Base-by-base conservation (phyloP, 2,113 vertebrate species). In the Oreochromis niloticus region DNA sequence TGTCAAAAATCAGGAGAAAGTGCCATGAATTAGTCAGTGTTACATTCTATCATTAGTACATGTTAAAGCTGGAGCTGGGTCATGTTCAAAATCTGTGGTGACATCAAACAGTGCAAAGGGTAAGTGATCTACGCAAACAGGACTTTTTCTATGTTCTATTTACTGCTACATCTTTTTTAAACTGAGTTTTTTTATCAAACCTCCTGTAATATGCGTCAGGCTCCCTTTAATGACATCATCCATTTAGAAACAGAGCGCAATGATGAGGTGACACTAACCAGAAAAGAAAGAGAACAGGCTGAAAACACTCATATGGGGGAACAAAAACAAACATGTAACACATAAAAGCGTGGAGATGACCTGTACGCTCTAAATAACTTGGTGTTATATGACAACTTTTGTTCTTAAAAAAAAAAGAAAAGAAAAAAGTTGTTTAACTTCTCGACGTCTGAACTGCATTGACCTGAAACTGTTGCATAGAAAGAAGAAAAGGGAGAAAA, bases 1-100 rank as follows among this genome's bases (percentile, higher is more conserved):
- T 27, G 39, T 46, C 27, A 73, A 46, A 68, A 27, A 73, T 17
- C 0, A 0, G 0, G 1, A 43, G 22, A 46, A 46, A 73, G 39
- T 73, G 68, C 68, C 39, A 73, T 73, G 22, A 48, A 30, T 48
- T 73, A 73, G 52, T 54, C 9, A 11, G 68, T 46, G 0, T 73
- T 73, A 46, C 68, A 17, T 46, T 73, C 68, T 73, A 7, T 68
- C 68, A 16, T 17, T 30, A 73, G 68, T 30, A 48, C 9, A 73
- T 30, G 24, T 73, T 73, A 73, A 73, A 73, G 68, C 68, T 27
- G 66, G 13, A 73, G 22, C 39, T 73, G 68, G 3, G 68, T 48
- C 22, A 17, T 6, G 22, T 48, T 73, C 68, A 30, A 48, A 46
- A 0, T 48, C 39, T 71, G 22, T 0, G 13, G 0, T 27, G 66